Evolutionary conservation across 2,888 invertebrate genomes (phyloP), one percentile per base, ranked within the genome.

Genomic region (Oxyscelio sp.): DNA sequence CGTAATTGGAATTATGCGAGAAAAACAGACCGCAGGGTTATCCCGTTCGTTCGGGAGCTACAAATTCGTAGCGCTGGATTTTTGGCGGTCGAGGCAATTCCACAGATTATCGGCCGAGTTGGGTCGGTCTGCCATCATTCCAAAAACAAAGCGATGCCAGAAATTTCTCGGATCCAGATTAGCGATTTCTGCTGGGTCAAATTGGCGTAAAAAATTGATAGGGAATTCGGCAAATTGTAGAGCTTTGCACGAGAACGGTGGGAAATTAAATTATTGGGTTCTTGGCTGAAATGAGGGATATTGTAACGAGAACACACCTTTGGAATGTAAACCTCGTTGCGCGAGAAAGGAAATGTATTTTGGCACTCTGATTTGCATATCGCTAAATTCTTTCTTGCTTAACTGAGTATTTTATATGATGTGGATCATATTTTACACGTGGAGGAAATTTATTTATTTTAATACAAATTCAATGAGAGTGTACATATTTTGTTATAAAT

Each of bases 211-310:
- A 43, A 74, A 74, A 74, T 74, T 52, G 50, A 75, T 75, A 75
- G 58, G 48, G 65, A 65, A 75, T 75, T 65, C 19, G 48, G 56
- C 48, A 75, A 75, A 75, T 75, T 65, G 65, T 58, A 75, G 56
- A 65, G 56, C 15, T 65, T 65, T 65, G 21, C 45, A 22, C n/a
- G 4, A 43, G 9, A 54, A 45, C 54, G 63, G 27, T 54, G 63
- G 24, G 73, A 73, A 63, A 74, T 63, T 21, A 74, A 54, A 74
- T 74, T 74, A 38, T 17, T n/a, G 52, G 40, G 61, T 74, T 71
- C 65, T n/a, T n/a, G n/a, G 9, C 6, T 66, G 11, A n/a, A 54
- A 34, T 31, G 13, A 34, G 17, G 31, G 15, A 34, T 48, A 21
- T 11, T 27, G 24, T 48, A 40, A 59, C n/a, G 58, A 48, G 59